A percentile compares a stretch with the other conserved stretches of the same genome.
Conservation (phyloP, 2,113 vertebrate genomes). For the Fulmarus glacialis region DNA sequence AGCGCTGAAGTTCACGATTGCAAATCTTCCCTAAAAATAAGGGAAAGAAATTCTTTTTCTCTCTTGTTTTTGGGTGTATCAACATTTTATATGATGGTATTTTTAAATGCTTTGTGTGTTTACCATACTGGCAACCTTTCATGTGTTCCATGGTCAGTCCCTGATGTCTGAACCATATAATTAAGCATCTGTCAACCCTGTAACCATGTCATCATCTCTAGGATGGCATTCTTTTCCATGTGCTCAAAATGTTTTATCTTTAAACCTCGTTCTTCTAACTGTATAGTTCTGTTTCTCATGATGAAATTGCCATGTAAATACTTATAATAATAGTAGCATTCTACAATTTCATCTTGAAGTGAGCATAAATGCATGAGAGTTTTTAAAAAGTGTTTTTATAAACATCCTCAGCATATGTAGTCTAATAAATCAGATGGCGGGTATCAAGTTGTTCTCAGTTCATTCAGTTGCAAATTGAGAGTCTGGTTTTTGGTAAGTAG, state of each 20-base stretch:
- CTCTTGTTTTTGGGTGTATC: not conserved
- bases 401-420: not conserved
- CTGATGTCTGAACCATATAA: not conserved
- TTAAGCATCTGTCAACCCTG: not conserved
- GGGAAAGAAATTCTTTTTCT: not conserved
- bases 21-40: not conserved
- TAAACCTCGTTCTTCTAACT: not conserved
- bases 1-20: not conserved
- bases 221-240: not conserved
- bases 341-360: not conserved
- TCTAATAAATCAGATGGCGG: not conserved
- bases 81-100: not conserved
- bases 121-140: not conserved
- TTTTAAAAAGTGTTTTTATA: not conserved
- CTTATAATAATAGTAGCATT: not conserved
- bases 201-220: not conserved
- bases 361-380: not conserved
- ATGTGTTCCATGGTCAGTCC: not conserved
- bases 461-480: not conserved
- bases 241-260: not conserved
- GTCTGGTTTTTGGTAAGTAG: conserved; percentile 13
- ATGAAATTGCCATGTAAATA: conserved; percentile 25
- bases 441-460: not conserved
- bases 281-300: not conserved
- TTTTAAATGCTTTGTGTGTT: not conserved